A percentile compares a stretch with the other conserved stretches of the same genome.
Evolutionary conservation across 2,888 invertebrate species (phyloP).

Genomic region (Cataglyphis altisquamis): DNA sequence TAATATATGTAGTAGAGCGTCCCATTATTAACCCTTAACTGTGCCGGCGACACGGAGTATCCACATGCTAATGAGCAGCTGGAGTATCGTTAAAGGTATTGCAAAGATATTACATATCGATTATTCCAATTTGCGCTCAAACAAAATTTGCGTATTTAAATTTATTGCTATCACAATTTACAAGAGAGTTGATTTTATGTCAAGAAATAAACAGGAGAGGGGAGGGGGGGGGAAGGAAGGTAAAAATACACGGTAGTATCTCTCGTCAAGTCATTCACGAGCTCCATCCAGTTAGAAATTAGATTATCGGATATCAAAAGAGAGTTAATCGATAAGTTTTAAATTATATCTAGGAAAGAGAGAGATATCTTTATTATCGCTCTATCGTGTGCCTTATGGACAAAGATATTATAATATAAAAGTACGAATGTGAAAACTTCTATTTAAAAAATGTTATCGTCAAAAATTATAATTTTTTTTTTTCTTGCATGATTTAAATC

Average conservation of each 20-base stretch:
- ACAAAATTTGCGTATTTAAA: neutral
- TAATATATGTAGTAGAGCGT: neutral
- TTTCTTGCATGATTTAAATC: neutral
- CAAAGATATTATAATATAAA: neutral
- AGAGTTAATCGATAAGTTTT: neutral
- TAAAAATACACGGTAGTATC: neutral
- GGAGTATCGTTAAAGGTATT: neutral
- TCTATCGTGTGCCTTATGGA: neutral
- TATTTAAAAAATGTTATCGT: neutral
- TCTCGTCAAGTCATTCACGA: neutral
- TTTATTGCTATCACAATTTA: neutral
- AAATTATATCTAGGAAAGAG: neutral
- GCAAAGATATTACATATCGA: neutral
- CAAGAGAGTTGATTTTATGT: neutral
- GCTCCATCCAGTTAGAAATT: neutral
- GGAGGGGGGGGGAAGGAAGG: too few relatives aligned
- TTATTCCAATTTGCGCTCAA: neutral
- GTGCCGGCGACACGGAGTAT: neutral
- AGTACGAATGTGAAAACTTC: neutral
- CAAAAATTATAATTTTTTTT: neutral
- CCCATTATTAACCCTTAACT: conserved; percentile 8
- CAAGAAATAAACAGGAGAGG: neutral
- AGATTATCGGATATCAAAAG: neutral
- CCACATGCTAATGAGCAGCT: neutral
- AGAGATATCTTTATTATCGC: neutral